phyloP scores from a whole-genome alignment of 2,888 invertebrate species.

The Ptilodon capucinus region DNA sequence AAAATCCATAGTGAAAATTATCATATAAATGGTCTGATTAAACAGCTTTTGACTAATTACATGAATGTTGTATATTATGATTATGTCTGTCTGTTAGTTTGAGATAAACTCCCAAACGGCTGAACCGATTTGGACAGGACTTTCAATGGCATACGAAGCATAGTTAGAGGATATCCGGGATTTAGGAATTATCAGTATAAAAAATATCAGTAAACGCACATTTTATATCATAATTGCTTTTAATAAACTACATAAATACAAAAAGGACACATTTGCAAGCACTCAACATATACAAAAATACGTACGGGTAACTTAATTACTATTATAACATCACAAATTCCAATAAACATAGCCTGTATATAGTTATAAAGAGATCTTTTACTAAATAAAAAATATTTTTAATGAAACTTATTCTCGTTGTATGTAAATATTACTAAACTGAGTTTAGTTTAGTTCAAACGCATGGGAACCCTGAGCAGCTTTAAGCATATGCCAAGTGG shows the following conservation, averaged over 20 bases:
- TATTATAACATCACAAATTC: slow-evolving; percentile 11
- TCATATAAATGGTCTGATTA: too few relatives aligned
- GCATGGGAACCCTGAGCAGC: neutral
- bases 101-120: too few relatives aligned
- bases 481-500: neutral
- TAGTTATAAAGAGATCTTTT: slow-evolving; percentile 35
- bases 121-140: too few relatives aligned
- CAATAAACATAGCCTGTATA: slow-evolving; percentile 1
- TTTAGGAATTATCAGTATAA: neutral
- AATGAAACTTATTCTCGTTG: slow-evolving; percentile 2
- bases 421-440: too few relatives aligned
- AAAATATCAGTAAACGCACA: neutral
- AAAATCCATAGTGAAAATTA: too few relatives aligned
- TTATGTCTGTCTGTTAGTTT: too few relatives aligned
- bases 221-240: neutral
- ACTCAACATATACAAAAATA: slow-evolving; percentile 42
- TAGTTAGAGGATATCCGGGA: neutral
- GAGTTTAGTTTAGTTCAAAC: neutral
- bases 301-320: slow-evolving; percentile 38
- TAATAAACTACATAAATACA: slow-evolving; percentile 31
- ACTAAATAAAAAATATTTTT: neutral
- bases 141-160: too few relatives aligned
- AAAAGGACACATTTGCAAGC: slow-evolving; percentile 49
- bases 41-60: too few relatives aligned
- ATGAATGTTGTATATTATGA: too few relatives aligned